Base-by-base conservation (phyloP, 2,797 vertebrate genomes). In the Emydoidea blandingii region DNA sequence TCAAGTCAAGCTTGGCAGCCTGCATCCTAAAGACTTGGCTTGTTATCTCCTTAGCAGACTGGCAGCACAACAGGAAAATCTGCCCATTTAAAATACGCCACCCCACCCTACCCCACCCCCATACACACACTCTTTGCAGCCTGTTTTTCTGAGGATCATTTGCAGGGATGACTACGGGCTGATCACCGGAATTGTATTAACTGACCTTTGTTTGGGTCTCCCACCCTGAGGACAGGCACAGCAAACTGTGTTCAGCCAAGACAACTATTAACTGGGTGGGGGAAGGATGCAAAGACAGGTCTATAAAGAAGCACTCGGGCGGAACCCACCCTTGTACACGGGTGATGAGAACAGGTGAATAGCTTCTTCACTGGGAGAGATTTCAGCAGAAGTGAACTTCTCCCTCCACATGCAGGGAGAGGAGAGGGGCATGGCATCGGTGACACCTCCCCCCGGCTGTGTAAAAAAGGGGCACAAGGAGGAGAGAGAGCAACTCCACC, bases 201-300 rank as follows among this genome's bases (percentile, higher is more conserved):
- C 80, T 0, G 2, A 87, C 86, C 56, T 88, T 41, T 74, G 37
- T 68, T 41, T 31, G 74, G 25, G 85, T 87, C 54, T 80, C 54
- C 92, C 41, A 81, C 19, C 81, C 83, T 89, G 79, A 41, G 86
- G 37, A 44, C 37, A 21, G 37, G 68, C 68, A 74, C 37, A 23
- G 21, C 37, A 72, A 41, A 87, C 85, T 86, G 86, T 56, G 68
- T 95, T 72, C 93, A 87, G 23, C 83, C 86, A 53, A 27, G 86
- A 37, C 10, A 6, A 25, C 37, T 41, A 41, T 41, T 41, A 37
- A 72, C 11, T 7, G 11, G 37, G 37, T 72, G n/a, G 37, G n/a
- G 21, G 18, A 41, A 72, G 44, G 88, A 90, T 2, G 49, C 85
- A 90, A 94, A 76, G 95, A 87, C 85, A 92, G 87, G 89, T n/a